Evolutionary conservation across 2,113 vertebrate species (phyloP).

Genomic region (Phocoena sinus): DNA sequence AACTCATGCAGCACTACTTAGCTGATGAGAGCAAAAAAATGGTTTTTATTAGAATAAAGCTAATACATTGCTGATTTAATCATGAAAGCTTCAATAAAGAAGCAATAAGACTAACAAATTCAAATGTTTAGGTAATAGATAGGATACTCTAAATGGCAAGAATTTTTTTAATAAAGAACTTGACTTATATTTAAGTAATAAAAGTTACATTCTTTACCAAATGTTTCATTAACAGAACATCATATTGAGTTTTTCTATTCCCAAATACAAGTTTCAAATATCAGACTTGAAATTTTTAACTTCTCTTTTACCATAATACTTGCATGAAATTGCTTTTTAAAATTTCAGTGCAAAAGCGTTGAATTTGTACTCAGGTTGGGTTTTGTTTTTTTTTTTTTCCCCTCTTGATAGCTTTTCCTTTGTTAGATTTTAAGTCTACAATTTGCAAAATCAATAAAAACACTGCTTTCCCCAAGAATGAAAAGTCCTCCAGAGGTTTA

Average conservation of each 20-base stretch:
- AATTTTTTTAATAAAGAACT: not conserved
- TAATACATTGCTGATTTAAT: not conserved
- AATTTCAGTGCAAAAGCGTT: slow-evolving; percentile 27
- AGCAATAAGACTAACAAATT: not conserved
- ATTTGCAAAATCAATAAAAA: slow-evolving; percentile 79
- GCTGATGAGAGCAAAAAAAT: not conserved
- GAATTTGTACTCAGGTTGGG: not conserved
- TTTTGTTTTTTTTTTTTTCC: not conserved
- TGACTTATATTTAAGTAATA: not conserved
- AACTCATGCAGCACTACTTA: not conserved
- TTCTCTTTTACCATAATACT: not conserved
- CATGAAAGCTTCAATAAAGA: not conserved
- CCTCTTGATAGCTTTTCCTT: slow-evolving; percentile 50
- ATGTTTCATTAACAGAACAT: not conserved
- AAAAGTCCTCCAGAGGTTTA: slow-evolving; percentile 67
- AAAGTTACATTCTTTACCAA: slow-evolving; percentile 16
- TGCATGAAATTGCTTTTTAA: slow-evolving; percentile 4
- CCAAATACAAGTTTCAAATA: not conserved
- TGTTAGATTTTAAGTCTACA: slow-evolving; percentile 62
- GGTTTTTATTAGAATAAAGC: not conserved
- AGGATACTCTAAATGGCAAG: not conserved
- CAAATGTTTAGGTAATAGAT: not conserved
- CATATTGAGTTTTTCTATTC: not conserved
- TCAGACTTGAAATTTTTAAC: not conserved
- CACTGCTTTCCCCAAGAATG: slow-evolving; percentile 66